Evolutionary conservation across 2,113 vertebrate genomes (phyloP).

Genomic region (Phycodurus eques): DNA sequence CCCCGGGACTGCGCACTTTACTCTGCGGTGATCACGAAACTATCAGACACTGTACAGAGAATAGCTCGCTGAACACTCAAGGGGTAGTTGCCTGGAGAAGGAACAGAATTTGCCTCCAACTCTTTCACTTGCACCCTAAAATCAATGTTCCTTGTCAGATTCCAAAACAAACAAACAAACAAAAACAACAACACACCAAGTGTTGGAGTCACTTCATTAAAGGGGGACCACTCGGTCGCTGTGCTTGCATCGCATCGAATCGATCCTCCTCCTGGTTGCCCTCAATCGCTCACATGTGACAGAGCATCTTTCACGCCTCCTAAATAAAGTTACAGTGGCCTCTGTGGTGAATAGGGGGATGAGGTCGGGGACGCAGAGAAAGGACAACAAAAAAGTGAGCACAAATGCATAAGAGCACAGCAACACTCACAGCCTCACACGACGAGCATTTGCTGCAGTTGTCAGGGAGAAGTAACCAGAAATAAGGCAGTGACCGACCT

Average conservation of each 20-base stretch:
- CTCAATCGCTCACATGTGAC: conserved; percentile 36
- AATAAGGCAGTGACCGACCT: conserved; percentile 14
- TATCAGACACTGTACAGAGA: neutral
- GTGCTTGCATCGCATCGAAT: conserved; percentile 34
- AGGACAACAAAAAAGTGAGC: neutral
- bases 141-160: conserved; percentile 10
- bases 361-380: neutral
- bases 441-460: neutral
- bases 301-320: conserved; percentile 31
- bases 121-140: neutral
- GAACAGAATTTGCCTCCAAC: neutral
- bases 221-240: conserved; percentile 31
- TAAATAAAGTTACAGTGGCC: conserved; percentile 39
- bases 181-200: neutral
- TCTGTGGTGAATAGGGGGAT: conserved; percentile 14
- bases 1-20: neutral
- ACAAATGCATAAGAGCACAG: neutral
- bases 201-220: conserved; percentile 35
- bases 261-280: conserved; percentile 47
- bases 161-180: no score
- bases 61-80: neutral
- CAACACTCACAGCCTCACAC: neutral
- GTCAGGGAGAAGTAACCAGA: conserved; percentile 19
- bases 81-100: neutral
- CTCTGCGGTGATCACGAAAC: conserved; percentile 10